Evolutionary conservation across 1,140 invertebrate genomes (phyloP), one percentile per base, ranked within the genome.

Genomic region (Helicoverpa zea): DNA sequence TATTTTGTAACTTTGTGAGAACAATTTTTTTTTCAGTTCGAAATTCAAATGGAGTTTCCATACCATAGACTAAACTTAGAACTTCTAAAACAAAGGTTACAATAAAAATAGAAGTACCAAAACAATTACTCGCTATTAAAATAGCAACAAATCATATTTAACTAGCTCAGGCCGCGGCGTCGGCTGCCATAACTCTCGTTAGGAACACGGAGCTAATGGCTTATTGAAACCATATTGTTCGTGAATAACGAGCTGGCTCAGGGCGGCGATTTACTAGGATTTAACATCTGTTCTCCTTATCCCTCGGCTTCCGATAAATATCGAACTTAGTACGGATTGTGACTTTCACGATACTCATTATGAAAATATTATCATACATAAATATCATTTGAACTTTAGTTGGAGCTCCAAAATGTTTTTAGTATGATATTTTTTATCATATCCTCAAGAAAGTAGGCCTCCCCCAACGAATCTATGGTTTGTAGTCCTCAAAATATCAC

Each of bases 151-250:
- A 81, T 81, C 80, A 77, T 75, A 81, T 43, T 74, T 81, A 81
- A 81, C 81, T 72, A 63, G 75, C 43, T 43, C 4, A 11, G 5
- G 59, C 76, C 54, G 63, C 56, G 72, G 63, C 73, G 23, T 16
- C 63, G 73, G 14, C 64, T 68, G 78, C 66, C 61, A 83, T 77
- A 76, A 76, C 63, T 83, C 78, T 73, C 52, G 35, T 35, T 68
- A 68, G 54, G 56, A 75, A 70, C 77, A 61, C 63, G 54, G 63
- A 23, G 43, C 51, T 80, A 83, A 83, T 83, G 78, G 81, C 43
- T 83, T 83, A 83, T 83, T 76, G 81, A 77, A 83, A 80, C 78
- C 81, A 83, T 80, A 83, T 83, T 83, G 81, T 73, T 47, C 63
- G 49, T 80, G 77, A 83, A 23, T 83, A 80, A 83, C 66, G 77